Conservation (phyloP, 2,113 vertebrate genomes). For the Campylomormyrus tamandua region DNA sequence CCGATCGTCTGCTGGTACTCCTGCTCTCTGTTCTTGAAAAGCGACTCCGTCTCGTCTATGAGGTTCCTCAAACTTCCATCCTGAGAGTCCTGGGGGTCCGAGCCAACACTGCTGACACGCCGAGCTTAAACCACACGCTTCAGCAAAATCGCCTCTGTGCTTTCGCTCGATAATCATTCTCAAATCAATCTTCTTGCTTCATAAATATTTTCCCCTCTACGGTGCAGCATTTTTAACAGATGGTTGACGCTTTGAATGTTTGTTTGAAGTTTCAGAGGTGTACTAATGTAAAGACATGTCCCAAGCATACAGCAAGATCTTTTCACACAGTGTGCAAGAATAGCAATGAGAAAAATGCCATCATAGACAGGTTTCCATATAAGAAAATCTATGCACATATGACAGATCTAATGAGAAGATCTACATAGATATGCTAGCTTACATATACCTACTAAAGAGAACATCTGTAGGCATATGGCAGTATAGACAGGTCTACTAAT, state of each 20-base stretch:
- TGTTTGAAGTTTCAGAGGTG: neutral
- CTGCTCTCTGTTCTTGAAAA: constrained; percentile 91
- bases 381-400: neutral
- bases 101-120: neutral
- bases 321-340: neutral
- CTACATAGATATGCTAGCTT: neutral
- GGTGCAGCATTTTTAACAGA: neutral
- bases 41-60: constrained; percentile 89
- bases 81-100: constrained; percentile 57
- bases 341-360: neutral
- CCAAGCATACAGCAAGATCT: neutral
- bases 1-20: constrained; percentile 95
- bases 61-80: constrained; percentile 87
- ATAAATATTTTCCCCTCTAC: neutral
- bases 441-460: neutral
- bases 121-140: neutral
- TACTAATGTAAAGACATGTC: neutral
- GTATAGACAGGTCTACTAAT: neutral
- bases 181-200: neutral
- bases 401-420: neutral
- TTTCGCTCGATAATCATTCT: neutral
- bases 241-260: neutral
- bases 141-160: neutral
- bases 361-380: neutral
- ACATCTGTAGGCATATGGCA: neutral